Percentiles rank a stretch among this genome's conserved stretches.
Evolutionary conservation across 2,888 invertebrate genomes (phyloP).

Genomic region (Sialis lutaria): DNA sequence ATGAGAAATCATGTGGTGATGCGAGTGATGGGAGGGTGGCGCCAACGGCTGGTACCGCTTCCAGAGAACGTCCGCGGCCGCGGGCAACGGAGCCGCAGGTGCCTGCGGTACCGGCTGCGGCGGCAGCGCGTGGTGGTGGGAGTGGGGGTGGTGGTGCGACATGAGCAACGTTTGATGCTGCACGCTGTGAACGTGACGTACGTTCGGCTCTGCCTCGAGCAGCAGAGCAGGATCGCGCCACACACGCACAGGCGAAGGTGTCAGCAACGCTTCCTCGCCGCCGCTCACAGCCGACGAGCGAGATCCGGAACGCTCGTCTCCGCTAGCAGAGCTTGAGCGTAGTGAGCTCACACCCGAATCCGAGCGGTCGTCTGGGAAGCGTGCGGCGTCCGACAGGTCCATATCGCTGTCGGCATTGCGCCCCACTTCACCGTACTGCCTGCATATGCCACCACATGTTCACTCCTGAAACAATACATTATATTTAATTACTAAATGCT

Average conservation of each 20-base stretch:
- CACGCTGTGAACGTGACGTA: slow-evolving; percentile 41
- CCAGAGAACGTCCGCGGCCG: slow-evolving; percentile 38
- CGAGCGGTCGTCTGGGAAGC: slow-evolving; percentile 25
- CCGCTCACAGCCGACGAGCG: slow-evolving; percentile 56
- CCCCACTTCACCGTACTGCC: slow-evolving; percentile 25
- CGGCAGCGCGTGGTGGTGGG: slow-evolving; percentile 17
- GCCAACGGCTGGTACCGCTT: slow-evolving; percentile 38
- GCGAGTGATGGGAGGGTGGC: slow-evolving; percentile 21
- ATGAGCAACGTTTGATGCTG: slow-evolving; percentile 41
- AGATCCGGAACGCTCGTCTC: slow-evolving; percentile 62
- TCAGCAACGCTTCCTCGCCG: slow-evolving; percentile 44
- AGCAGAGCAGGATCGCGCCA: slow-evolving; percentile 38
- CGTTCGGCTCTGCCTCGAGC: slow-evolving; percentile 29
- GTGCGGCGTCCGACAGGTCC: slow-evolving; percentile 14
- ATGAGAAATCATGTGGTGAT: slow-evolving; percentile 17
- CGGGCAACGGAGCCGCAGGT: slow-evolving; percentile 23
- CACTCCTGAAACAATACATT: too few species aligned
- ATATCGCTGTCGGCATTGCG: slow-evolving; percentile 12
- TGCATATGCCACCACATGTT: slow-evolving; percentile 6
- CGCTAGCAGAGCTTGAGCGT: slow-evolving; percentile 41
- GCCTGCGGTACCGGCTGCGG: slow-evolving; percentile 23
- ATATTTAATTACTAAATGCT: too few species aligned
- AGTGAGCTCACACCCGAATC: slow-evolving; percentile 61
- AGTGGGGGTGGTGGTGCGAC: slow-evolving; percentile 31
- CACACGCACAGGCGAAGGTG: slow-evolving; percentile 25